A percentile compares a stretch with the other conserved stretches of the same genome.
These are phyloP conservation scores for Malurus elegans DNA, from an alignment of 2,113 vertebrate species.

Conservation along the genomic window DNA sequence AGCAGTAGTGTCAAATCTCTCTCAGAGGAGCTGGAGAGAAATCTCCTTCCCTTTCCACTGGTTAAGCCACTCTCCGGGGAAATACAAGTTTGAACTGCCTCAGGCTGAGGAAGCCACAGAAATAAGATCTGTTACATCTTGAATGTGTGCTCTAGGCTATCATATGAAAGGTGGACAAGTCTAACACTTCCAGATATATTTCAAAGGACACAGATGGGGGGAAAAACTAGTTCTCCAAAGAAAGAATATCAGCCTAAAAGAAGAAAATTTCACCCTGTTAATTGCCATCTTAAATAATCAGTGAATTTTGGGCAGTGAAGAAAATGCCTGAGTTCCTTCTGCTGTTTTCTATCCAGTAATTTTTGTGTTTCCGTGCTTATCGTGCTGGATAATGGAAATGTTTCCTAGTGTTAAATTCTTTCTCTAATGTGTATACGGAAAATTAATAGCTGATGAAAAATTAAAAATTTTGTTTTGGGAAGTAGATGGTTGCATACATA, in stretches of 20 bases:
- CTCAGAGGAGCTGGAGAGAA: background rate
- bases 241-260: background rate
- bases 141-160: background rate
- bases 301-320: background rate
- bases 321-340: background rate
- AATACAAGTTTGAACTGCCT: conserved; percentile 6
- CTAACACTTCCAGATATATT: background rate
- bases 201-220: background rate
- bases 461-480: background rate
- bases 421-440: background rate
- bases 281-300: background rate
- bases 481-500: background rate
- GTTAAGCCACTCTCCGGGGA: background rate
- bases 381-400: background rate
- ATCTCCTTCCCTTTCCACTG: background rate
- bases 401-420: background rate
- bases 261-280: background rate
- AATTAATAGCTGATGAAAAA: background rate
- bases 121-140: conserved; percentile 14
- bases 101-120: conserved; percentile 25
- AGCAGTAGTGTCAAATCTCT: background rate
- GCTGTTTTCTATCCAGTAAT: background rate
- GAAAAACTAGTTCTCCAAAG: background rate
- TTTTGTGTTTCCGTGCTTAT: background rate
- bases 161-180: conserved; percentile 19